phyloP scores from a whole-genome alignment of 2,888 invertebrate genomes.

The Micoletzkya japonica region DNA sequence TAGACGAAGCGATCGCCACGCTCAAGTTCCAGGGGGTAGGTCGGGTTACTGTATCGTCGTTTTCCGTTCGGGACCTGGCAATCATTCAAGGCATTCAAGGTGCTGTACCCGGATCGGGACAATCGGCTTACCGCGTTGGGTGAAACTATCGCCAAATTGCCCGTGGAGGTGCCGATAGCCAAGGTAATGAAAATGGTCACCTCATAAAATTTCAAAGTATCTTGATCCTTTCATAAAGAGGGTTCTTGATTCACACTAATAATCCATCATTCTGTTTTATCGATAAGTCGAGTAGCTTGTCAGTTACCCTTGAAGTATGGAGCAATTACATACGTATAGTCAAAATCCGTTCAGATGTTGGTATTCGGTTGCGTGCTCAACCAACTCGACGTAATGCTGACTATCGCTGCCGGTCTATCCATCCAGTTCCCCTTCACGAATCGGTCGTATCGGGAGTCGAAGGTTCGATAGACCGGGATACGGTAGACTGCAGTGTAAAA shows the following conservation, averaged over 20 bases:
- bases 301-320: not conserved
- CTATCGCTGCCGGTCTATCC: constrained; percentile 86
- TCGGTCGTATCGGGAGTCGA: constrained; percentile 79
- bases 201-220: no score
- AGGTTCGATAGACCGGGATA: constrained; percentile 68
- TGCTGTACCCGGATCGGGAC: constrained; percentile 40
- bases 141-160: constrained; percentile 81
- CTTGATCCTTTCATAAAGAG: no score
- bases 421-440: constrained; percentile 91
- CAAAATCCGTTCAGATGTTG: constrained; percentile 43
- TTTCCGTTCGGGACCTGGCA: no score
- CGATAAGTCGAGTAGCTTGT: no score
- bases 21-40: constrained; percentile 78
- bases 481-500: not conserved
- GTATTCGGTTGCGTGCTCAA: constrained; percentile 54
- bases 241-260: no score
- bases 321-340: no score
- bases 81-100: constrained; percentile 24
- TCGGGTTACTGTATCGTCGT: not conserved
- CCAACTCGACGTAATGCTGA: constrained; percentile 73
- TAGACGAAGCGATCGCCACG: constrained; percentile 83
- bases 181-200: no score
- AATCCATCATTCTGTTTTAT: no score
- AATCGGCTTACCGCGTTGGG: constrained; percentile 69
- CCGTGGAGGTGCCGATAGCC: constrained; percentile 90